Conservation (phyloP, 2,113 vertebrate genomes). For the Odocoileus hemionus region DNA sequence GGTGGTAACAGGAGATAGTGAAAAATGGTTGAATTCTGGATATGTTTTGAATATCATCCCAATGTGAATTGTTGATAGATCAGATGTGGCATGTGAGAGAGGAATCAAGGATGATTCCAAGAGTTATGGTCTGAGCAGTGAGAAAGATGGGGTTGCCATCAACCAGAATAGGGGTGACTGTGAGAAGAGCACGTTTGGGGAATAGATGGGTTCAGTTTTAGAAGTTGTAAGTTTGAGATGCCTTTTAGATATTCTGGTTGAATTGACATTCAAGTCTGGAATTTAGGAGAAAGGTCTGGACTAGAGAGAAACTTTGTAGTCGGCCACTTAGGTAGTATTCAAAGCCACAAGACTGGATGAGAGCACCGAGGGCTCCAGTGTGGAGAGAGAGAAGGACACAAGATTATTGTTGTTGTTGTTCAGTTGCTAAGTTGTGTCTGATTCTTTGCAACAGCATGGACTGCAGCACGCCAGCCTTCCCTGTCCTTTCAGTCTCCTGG, state of each 20-base stretch:
- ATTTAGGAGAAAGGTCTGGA: background rate
- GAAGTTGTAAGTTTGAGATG: slow-evolving; percentile 13
- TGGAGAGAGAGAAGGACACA: background rate
- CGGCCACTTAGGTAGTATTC: background rate
- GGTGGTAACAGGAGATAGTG: background rate
- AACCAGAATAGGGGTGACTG: background rate
- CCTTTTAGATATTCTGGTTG: background rate
- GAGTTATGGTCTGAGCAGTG: slow-evolving; percentile 24
- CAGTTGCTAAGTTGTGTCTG: background rate
- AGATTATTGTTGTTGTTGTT: background rate
- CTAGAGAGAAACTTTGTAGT: background rate
- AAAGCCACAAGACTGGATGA: background rate
- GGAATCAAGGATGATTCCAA: background rate
- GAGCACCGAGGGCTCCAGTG: background rate
- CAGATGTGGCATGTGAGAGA: background rate
- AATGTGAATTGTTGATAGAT: slow-evolving; percentile 2
- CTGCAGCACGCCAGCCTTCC: background rate
- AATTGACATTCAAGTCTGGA: background rate
- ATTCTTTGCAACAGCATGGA: background rate
- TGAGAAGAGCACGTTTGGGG: background rate
- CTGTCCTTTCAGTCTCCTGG: background rate
- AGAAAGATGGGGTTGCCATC: background rate
- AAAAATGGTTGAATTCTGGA: background rate
- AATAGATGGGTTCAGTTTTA: slow-evolving; percentile 6
- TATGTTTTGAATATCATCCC: slow-evolving; percentile 11